Percentiles rank a stretch among this genome's conserved stretches.
These are phyloP conservation scores for Gasteruption jaculator DNA, from an alignment of 2,888 invertebrate species.

Conservation along the genomic window DNA sequence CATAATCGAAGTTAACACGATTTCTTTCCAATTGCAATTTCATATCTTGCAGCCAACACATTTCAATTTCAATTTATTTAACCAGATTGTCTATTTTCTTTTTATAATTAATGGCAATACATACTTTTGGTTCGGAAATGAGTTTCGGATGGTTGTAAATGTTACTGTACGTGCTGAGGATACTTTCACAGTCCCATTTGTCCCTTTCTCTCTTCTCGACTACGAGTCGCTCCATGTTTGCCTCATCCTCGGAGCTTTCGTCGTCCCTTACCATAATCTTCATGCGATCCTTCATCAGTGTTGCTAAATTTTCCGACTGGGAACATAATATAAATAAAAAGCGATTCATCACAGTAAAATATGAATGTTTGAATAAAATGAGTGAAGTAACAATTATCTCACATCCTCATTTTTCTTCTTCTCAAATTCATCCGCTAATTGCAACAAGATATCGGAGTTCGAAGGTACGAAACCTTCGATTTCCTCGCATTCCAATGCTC, in stretches of 20 bases:
- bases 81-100: neutral
- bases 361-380: neutral
- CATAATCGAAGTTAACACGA: no score
- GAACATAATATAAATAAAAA: constrained; percentile 6
- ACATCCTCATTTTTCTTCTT: constrained; percentile 54
- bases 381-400: constrained; percentile 14
- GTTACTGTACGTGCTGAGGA: constrained; percentile 86
- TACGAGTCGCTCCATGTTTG: no score
- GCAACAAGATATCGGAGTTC: constrained; percentile 65
- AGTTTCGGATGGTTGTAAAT: constrained; percentile 89
- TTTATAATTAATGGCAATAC: neutral
- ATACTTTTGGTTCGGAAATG: constrained; percentile 70
- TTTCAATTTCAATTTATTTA: constrained; percentile 1
- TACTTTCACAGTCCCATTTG: constrained; percentile 89
- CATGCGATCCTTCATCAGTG: constrained; percentile 40
- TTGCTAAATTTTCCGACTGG: constrained; percentile 38
- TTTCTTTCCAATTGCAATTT: no score
- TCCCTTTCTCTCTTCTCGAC: constrained; percentile 62
- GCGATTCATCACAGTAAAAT: neutral
- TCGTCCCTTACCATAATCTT: constrained; percentile 33
- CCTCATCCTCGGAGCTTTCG: constrained; percentile 43
- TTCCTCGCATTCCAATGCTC: constrained; percentile 85
- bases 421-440: constrained; percentile 73
- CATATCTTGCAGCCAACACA: no score
- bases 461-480: constrained; percentile 75